Percentiles rank a stretch among this genome's conserved stretches.
Evolutionary conservation across 2,113 vertebrate species (phyloP).

Genomic region (Lethenteron reissneri): DNA sequence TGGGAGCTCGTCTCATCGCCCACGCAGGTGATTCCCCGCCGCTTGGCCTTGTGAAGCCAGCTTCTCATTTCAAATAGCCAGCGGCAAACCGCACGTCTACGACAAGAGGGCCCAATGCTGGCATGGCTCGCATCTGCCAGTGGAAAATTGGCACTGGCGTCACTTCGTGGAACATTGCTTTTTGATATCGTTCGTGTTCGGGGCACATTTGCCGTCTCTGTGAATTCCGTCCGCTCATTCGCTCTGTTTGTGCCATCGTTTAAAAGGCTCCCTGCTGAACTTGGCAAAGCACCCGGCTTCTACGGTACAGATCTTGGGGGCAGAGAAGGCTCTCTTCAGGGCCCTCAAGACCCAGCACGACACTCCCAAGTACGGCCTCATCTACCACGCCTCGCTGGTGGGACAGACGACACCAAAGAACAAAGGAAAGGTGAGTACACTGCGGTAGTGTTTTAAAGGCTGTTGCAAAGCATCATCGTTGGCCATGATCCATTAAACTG

Average conservation of each 20-base stretch:
- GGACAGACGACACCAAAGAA: slow-evolving; percentile 77
- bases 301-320: slow-evolving; percentile 84
- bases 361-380: slow-evolving; percentile 91
- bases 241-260: too few species aligned
- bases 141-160: too few species aligned
- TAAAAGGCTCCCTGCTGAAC: slow-evolving; percentile 67
- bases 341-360: slow-evolving; percentile 75
- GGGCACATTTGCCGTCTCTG: not conserved
- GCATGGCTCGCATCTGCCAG: too few species aligned
- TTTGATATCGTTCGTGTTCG: too few species aligned
- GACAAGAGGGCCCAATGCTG: too few species aligned
- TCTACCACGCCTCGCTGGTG: slow-evolving; percentile 88
- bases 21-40: slow-evolving; percentile 46
- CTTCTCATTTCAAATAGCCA: too few species aligned
- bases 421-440: slow-evolving; percentile 62
- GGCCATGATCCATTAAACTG: too few species aligned
- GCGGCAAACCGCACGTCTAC: too few species aligned
- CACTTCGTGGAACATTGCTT: too few species aligned
- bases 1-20: slow-evolving; percentile 78
- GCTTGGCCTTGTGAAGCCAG: too few species aligned
- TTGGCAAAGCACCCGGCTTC: slow-evolving; percentile 92
- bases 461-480: too few species aligned
- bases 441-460: too few species aligned
- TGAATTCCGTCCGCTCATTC: not conserved
- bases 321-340: slow-evolving; percentile 86